A percentile compares a stretch with the other conserved stretches of the same genome.
phyloP scores from a whole-genome alignment of 92 coral and sea anemone genomes.

The Zoanthus sansibaricus region DNA sequence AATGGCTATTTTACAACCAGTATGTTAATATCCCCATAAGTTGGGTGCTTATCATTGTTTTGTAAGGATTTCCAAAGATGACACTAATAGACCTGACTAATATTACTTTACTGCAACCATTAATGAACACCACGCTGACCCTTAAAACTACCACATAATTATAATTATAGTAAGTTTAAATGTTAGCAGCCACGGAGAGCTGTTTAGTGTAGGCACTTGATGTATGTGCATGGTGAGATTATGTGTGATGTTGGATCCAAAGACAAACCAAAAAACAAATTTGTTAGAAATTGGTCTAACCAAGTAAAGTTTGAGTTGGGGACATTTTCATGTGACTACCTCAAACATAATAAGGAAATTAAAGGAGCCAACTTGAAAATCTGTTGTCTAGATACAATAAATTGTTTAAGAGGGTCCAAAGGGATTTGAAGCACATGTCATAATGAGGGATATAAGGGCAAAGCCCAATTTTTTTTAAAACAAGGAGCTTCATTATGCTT shows the following conservation, averaged over 20 bases:
- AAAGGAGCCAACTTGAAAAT: conserved; percentile 11
- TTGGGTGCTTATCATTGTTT: too few relatives aligned
- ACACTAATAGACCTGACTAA: too few relatives aligned
- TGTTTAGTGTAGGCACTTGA: conserved; percentile 23
- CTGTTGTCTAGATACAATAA: conserved; percentile 13
- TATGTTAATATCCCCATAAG: too few relatives aligned
- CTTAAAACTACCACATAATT: too few relatives aligned
- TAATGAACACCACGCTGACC: too few relatives aligned
- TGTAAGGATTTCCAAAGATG: too few relatives aligned
- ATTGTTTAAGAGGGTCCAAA: conserved; percentile 51
- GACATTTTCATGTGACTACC: conserved; percentile 24
- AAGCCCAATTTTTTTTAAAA: conserved; percentile 10
- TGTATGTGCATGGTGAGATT: conserved; percentile 57
- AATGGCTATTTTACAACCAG: too few relatives aligned
- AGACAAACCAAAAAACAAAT: conserved; percentile 44
- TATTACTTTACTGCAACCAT: too few relatives aligned
- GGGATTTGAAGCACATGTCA: conserved; percentile 49
- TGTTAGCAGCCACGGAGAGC: too few relatives aligned
- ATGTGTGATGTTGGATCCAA: conserved; percentile 47
- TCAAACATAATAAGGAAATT: background rate
- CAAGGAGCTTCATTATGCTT: conserved; percentile 44
- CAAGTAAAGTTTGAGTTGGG: conserved; percentile 42
- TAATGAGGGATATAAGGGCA: background rate
- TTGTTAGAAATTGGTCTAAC: conserved; percentile 49
- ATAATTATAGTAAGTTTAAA: too few relatives aligned